These are phyloP conservation scores for Poeciliopsis paucimaculata DNA, from an alignment of 2,797 vertebrate species.

Conservation along the genomic window DNA sequence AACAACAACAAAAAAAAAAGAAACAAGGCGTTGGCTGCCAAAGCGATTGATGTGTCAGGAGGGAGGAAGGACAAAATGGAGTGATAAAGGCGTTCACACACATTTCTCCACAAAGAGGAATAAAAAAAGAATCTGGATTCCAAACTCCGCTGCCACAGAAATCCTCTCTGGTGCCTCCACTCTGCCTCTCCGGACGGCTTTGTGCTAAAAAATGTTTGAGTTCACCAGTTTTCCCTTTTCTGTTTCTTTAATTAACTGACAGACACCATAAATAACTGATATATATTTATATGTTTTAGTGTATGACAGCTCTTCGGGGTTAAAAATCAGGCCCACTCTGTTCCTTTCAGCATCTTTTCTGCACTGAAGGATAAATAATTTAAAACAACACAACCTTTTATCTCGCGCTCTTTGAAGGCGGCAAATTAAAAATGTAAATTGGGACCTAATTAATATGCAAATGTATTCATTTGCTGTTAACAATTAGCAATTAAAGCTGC, in stretches of 20 bases:
- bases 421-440: constrained; percentile 99
- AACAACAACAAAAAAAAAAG: constrained; percentile 54
- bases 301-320: constrained; percentile 78
- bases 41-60: constrained; percentile 79
- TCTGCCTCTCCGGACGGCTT: constrained; percentile 55
- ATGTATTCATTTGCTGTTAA: constrained; percentile 99
- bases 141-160: constrained; percentile 73
- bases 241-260: constrained; percentile 73
- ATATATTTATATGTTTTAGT: constrained; percentile 29
- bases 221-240: constrained; percentile 43
- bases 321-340: constrained; percentile 90
- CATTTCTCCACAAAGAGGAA: constrained; percentile 19
- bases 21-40: constrained; percentile 71
- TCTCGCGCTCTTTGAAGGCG: constrained; percentile 99
- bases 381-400: constrained; percentile 99
- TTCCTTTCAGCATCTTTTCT: constrained; percentile 98
- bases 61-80: constrained; percentile 77
- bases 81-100: constrained; percentile 65
- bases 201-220: constrained; percentile 67
- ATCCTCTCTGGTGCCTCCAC: constrained; percentile 72
- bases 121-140: constrained; percentile 40
- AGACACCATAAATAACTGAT: constrained; percentile 43
- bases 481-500: constrained; percentile 99
- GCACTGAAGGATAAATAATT: constrained; percentile 99
- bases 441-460: constrained; percentile 99